These are phyloP conservation scores for Scaptodrosophila lebanonensis DNA, from an alignment of 1,140 invertebrate genomes.

Conservation along the genomic window DNA sequence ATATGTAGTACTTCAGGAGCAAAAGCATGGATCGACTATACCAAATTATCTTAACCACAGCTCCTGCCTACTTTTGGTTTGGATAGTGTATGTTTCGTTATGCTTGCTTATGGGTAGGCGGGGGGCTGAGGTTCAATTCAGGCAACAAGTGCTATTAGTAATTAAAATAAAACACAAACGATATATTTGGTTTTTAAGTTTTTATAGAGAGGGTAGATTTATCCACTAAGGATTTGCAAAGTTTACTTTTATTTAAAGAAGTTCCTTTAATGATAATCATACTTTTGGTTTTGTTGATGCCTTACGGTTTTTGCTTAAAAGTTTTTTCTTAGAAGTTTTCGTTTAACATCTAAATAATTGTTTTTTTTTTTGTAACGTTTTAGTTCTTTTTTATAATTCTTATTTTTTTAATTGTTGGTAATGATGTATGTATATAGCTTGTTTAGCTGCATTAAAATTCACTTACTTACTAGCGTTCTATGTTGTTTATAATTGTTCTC, in stretches of 20 bases:
- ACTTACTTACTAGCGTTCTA: constrained; percentile 54
- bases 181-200: constrained; percentile 45
- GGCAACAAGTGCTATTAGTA: no score
- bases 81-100: no score
- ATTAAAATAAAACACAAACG: no score
- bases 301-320: constrained; percentile 36
- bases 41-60: no score
- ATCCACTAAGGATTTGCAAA: constrained; percentile 74
- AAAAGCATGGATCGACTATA: no score
- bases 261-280: constrained; percentile 75
- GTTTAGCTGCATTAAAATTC: constrained; percentile 68
- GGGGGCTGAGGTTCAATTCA: no score
- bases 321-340: constrained; percentile 32
- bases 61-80: no score
- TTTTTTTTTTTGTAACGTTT: constrained; percentile 35
- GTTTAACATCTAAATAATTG: constrained; percentile 69
- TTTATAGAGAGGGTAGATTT: constrained; percentile 71
- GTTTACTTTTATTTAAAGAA: constrained; percentile 75
- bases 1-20: no score
- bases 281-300: constrained; percentile 51
- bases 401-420: constrained; percentile 4
- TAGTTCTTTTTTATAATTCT: constrained; percentile 24
- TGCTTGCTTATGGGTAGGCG: no score
- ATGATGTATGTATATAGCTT: not conserved
- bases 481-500: constrained; percentile 15